A percentile compares a stretch with the other conserved stretches of the same genome.
phyloP scores from a whole-genome alignment of 1,140 invertebrate species.

The Aphelenchoides besseyi region DNA sequence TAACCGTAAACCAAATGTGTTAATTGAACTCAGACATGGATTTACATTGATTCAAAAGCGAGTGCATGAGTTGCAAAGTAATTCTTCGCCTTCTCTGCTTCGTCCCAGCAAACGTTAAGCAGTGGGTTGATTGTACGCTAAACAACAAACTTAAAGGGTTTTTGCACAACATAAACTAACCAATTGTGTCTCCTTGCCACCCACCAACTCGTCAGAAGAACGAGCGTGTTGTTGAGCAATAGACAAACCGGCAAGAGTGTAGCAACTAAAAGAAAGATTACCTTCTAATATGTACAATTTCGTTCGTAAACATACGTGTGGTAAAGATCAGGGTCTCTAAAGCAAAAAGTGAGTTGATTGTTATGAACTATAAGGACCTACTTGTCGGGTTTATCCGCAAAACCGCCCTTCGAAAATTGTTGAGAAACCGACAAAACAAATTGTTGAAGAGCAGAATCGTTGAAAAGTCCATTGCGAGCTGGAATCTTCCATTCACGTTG shows the following conservation, averaged over 20 bases:
- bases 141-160: background rate
- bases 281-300: no score
- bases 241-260: slow-evolving; percentile 20
- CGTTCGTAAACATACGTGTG: slow-evolving; percentile 47
- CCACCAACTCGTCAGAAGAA: slow-evolving; percentile 6
- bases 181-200: slow-evolving; percentile 1
- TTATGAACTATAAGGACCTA: slow-evolving; percentile 64
- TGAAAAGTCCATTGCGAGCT: slow-evolving; percentile 28
- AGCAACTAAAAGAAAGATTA: no score
- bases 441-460: slow-evolving; percentile 76
- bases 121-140: slow-evolving; percentile 23
- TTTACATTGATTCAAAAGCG: background rate
- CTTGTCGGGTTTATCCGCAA: slow-evolving; percentile 93
- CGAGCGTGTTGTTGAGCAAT: slow-evolving; percentile 25
- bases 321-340: slow-evolving; percentile 45
- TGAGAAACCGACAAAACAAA: slow-evolving; percentile 92
- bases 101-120: slow-evolving; percentile 22
- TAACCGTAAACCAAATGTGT: no score
- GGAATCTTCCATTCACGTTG: slow-evolving; percentile 3
- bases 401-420: slow-evolving; percentile 75
- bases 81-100: slow-evolving; percentile 15
- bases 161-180: slow-evolving; percentile 4
- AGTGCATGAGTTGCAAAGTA: slow-evolving; percentile 11
- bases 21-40: no score
- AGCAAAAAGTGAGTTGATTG: slow-evolving; percentile 2